Evolutionary conservation across 2,113 vertebrate species (phyloP).

Genomic region (Crotalus viridis): DNA sequence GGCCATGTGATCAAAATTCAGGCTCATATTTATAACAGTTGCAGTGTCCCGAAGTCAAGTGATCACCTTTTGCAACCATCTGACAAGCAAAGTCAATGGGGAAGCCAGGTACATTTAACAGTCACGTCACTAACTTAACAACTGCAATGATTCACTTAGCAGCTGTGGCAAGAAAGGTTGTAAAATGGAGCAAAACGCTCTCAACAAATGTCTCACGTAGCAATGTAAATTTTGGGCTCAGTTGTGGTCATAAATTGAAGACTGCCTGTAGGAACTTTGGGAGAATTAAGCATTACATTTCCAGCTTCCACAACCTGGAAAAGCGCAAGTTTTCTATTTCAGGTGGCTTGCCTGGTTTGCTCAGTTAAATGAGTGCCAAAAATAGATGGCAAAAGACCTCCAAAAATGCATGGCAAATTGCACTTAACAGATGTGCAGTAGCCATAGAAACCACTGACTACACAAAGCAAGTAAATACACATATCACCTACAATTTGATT

Average conservation of each 20-base stretch:
- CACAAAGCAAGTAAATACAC: slow-evolving; percentile 60
- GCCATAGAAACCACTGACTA: slow-evolving; percentile 57
- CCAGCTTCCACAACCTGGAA: slow-evolving; percentile 2
- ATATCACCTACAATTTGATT: slow-evolving; percentile 64
- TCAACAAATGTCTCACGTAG: not conserved
- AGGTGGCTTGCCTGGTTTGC: slow-evolving; percentile 33
- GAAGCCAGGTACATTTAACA: not conserved
- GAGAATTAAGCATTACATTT: not conserved
- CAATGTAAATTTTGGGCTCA: not conserved
- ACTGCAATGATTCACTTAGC: not conserved
- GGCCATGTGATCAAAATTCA: not conserved
- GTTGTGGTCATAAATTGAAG: not conserved
- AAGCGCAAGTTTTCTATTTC: slow-evolving; percentile 18
- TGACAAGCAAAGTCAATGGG: not conserved
- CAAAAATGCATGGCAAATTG: slow-evolving; percentile 54
- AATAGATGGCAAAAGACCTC: slow-evolving; percentile 48
- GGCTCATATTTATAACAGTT: not conserved
- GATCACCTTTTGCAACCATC: not conserved
- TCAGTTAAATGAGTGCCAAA: slow-evolving; percentile 33
- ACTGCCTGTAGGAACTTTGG: not conserved
- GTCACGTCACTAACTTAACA: not conserved
- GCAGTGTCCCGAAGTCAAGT: not conserved
- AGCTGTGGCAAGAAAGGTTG: not conserved
- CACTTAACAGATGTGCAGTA: slow-evolving; percentile 54
- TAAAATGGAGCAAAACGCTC: not conserved